Base-by-base conservation (phyloP, 2,797 vertebrate species). In the Scleropages formosus region DNA sequence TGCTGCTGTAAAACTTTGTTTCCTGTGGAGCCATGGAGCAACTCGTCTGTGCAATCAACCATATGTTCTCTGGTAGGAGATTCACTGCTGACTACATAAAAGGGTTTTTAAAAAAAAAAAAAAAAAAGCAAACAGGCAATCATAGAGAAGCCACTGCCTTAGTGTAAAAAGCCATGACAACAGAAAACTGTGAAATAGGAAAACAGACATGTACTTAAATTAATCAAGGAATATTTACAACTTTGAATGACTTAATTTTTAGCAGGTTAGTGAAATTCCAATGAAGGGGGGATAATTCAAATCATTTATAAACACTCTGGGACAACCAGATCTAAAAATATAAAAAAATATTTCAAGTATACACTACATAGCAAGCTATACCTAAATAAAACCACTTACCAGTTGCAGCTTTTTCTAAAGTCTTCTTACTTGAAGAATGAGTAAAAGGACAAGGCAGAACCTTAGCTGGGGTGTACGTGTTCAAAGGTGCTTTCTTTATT, bases 381-480 rank as follows among this genome's bases (percentile, higher is more conserved):
- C 26, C 9, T 16, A 27, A 16, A 6, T 26, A 31, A 26, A 47
- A 31, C 26, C 59, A n/a, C 76, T 79, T 82, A 77, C 87, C 82
- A 80, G 77, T 63, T 58, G 74, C n/a, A 20, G 68, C 53, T 59
- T 20, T 80, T 18, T 83, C 84, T 27, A 76, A 47, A 31, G 73
- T 80, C 72, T 82, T 87, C 80, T 83, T 85, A 31, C 72, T 75
- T 18, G 88, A 85, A 82, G 87, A 78, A 70, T 88, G 84, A 74
- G 92, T 84, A 75, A 92, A 84, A 59, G 92, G 88, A 49, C 90
- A 93, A 75, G 94, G 93, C 27, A 94, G 92, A 78, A 95, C 91
- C 83, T 92, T 95, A 64, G 93, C 85, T 81, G 94, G 93, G 56
- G 92, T 93, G 1, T 95, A 95, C 1, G 92, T 95, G 87, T 96